Base-by-base conservation (phyloP, 2,888 invertebrate genomes). In the Tetranychus piercei region DNA sequence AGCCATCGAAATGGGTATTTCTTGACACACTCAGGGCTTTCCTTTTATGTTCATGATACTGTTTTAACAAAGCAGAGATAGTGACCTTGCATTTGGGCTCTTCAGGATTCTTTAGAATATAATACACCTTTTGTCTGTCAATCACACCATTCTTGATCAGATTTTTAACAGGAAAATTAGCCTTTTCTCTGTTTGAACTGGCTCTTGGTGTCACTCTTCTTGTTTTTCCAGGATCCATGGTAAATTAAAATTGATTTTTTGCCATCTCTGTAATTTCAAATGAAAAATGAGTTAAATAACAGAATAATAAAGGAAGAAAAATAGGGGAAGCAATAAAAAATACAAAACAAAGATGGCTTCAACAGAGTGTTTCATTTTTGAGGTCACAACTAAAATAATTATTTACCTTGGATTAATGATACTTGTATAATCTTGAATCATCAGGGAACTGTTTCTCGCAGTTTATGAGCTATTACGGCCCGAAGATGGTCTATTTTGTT, bases 61-160 rank as follows among this genome's bases (percentile, higher is more conserved):
- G 69, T 7, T 69, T 69, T 0, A 69, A 34, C 3, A 69, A n/a
- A 22, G 69, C 20, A 2, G 23, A 69, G 15, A 69, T 69, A n/a
- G 69, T 69, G 2, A 69, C 20, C 34, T 69, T 69, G 69, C 69
- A 69, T 69, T 69, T 69, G 9, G 69, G 69, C n/a, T 69, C 69
- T 69, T 69, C 69, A 9, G 69, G 69, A 69, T 69, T 69, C n/a
- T 69, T 69, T 9, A 69, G 23, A 8, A 69, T 23, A 34, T 69
- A 69, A n/a, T 69, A 22, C 9, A 69, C 20, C 34, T 69, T 20
- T 69, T 9, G n/a, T 69, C 34, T 69, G n/a, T 69, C 69, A 0
- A 69, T 23, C 11, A 69, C 69, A 11, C 69, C 69, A 34, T 69
- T 69, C 34, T 23, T 20, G 23, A 69, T 69, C n/a, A 69, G 4